phyloP scores from a whole-genome alignment of 2,888 invertebrate species.

The Mycalesis mineus region DNA sequence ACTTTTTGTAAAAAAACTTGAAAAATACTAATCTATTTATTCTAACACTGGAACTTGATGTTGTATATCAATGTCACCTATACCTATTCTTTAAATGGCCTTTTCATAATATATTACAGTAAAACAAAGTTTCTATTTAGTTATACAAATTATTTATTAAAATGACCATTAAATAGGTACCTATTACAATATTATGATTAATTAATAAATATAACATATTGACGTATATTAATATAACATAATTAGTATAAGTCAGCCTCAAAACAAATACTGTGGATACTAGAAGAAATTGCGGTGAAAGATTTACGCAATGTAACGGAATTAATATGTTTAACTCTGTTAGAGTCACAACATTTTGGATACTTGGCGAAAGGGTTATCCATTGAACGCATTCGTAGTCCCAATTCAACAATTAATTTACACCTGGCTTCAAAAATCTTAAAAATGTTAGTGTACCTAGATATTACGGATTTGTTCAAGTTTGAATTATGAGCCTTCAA shows the following conservation, averaged over 20 bases:
- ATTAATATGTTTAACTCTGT: slow-evolving; percentile 22
- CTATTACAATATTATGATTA: neutral
- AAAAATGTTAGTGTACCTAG: slow-evolving; percentile 55
- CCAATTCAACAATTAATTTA: slow-evolving; percentile 55
- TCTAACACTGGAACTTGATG: no score
- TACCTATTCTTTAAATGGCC: no score
- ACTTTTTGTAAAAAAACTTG: no score
- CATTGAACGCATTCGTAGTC: slow-evolving; percentile 66
- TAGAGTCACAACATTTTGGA: slow-evolving; percentile 46
- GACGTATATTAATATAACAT: neutral
- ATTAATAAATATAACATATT: neutral
- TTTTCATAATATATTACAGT: neutral
- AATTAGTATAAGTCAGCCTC: neutral
- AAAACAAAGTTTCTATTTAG: slow-evolving; percentile 1
- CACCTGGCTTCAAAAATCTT: slow-evolving; percentile 55
- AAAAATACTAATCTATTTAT: no score
- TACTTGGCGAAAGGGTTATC: slow-evolving; percentile 78
- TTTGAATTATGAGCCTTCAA: slow-evolving; percentile 74
- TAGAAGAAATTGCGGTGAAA: slow-evolving; percentile 27
- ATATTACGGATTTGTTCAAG: slow-evolving; percentile 39
- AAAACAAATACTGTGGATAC: slow-evolving; percentile 17
- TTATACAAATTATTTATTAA: neutral
- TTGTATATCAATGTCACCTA: no score
- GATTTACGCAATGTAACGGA: slow-evolving; percentile 36
- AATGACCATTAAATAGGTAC: neutral